These are phyloP conservation scores for Loripinus fragilis DNA, from an alignment of 2,888 invertebrate genomes.

Conservation along the genomic window DNA sequence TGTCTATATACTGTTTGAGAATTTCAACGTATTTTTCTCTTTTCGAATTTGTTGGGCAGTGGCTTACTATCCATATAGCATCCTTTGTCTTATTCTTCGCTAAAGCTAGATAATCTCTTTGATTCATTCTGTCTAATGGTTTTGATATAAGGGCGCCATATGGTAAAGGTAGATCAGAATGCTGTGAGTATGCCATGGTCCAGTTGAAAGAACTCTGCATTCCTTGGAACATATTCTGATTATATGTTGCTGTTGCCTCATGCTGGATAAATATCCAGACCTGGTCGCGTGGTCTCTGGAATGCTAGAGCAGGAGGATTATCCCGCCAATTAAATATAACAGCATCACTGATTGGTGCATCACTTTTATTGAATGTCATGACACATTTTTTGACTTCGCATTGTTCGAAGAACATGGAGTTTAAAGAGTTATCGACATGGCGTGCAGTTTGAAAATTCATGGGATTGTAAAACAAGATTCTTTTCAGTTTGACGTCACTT, in stretches of 20 bases:
- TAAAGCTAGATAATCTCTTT: not conserved
- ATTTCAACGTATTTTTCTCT: not conserved
- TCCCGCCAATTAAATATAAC: not conserved
- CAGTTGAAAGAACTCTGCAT: not conserved
- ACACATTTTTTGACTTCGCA: not conserved
- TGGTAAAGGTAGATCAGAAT: not conserved
- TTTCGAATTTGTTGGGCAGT: not conserved
- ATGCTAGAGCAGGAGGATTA: not conserved
- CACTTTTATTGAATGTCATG: not conserved
- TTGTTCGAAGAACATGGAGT: not conserved
- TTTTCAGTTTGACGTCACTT: not conserved
- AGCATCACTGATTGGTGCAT: not conserved
- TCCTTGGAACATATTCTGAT: not conserved
- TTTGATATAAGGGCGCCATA: not conserved
- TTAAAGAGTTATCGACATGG: not conserved
- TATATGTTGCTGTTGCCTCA: not conserved
- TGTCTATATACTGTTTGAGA: not conserved
- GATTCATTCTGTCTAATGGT: not conserved
- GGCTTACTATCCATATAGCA: not conserved
- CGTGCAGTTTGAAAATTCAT: not conserved
- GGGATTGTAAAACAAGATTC: not conserved
- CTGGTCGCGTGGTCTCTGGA: not conserved
- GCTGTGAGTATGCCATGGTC: not conserved
- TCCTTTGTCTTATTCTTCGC: slow-evolving; percentile 6
- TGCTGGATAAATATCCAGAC: not conserved